These are phyloP conservation scores for Corbicula japonica DNA, from an alignment of 2,888 invertebrate species.

Conservation along the genomic window DNA sequence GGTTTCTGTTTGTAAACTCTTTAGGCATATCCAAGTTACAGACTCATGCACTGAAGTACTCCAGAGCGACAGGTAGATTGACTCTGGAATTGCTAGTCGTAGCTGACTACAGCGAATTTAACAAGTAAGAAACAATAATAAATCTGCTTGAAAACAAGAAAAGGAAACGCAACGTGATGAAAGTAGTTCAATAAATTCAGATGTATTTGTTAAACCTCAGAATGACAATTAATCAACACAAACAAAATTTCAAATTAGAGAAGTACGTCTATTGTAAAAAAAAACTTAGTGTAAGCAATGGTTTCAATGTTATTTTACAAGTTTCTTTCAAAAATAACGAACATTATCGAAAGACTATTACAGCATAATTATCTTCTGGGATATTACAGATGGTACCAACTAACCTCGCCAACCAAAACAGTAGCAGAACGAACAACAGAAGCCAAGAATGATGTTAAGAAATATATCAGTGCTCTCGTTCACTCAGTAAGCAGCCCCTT, in stretches of 20 bases:
- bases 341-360: background rate
- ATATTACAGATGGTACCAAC: constrained; percentile 52
- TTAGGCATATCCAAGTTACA: too few relatives aligned
- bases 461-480: constrained; percentile 49
- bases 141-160: too few relatives aligned
- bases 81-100: constrained; percentile 56
- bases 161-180: too few relatives aligned
- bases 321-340: background rate
- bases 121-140: constrained; percentile 33
- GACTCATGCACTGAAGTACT: background rate
- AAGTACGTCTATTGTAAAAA: background rate
- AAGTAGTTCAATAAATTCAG: background rate
- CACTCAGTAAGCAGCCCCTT: constrained; percentile 57
- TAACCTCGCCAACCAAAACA: constrained; percentile 25
- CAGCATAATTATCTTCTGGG: background rate
- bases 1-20: too few relatives aligned
- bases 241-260: background rate
- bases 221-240: too few relatives aligned
- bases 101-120: constrained; percentile 57
- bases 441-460: constrained; percentile 35
- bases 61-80: background rate
- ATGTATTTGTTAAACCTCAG: background rate
- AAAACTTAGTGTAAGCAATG: background rate
- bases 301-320: background rate
- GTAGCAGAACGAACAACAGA: constrained; percentile 15